A percentile compares a stretch with the other conserved stretches of the same genome.
phyloP scores from a whole-genome alignment of 2,113 vertebrate genomes.

The Tympanuchus pallidicinctus region DNA sequence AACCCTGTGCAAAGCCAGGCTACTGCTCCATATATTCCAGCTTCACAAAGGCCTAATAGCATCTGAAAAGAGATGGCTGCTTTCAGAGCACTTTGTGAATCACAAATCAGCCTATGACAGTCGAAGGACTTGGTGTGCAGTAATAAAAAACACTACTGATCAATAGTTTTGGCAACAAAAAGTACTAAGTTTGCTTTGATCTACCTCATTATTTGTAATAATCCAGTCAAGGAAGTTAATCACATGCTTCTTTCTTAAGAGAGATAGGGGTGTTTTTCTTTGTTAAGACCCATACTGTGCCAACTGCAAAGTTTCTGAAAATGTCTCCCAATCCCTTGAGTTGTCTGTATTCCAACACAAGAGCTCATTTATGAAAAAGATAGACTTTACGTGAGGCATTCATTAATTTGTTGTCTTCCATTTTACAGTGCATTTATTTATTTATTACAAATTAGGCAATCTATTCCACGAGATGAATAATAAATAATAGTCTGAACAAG shows the following conservation, averaged over 20 bases:
- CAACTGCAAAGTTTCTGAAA: fast-evolving
- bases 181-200: neutral
- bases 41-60: neutral
- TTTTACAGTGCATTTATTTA: neutral
- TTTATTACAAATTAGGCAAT: neutral
- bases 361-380: neutral
- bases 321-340: neutral
- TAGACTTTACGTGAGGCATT: neutral
- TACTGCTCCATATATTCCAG: neutral
- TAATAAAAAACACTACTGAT: neutral
- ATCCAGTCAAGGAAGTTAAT: neutral
- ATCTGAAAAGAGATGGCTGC: neutral
- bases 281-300: neutral
- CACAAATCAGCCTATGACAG: neutral
- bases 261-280: neutral
- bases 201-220: neutral
- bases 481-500: neutral
- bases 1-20: neutral
- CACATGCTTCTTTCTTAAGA: neutral
- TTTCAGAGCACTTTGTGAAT: neutral
- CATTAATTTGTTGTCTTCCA: neutral
- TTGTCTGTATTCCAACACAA: neutral
- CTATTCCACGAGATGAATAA: neutral
- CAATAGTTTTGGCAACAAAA: neutral
- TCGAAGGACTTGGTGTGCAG: neutral